A percentile compares a stretch with the other conserved stretches of the same genome.
phyloP scores from a whole-genome alignment of 1,140 invertebrate genomes.

The Meloidogyne hapla region DNA sequence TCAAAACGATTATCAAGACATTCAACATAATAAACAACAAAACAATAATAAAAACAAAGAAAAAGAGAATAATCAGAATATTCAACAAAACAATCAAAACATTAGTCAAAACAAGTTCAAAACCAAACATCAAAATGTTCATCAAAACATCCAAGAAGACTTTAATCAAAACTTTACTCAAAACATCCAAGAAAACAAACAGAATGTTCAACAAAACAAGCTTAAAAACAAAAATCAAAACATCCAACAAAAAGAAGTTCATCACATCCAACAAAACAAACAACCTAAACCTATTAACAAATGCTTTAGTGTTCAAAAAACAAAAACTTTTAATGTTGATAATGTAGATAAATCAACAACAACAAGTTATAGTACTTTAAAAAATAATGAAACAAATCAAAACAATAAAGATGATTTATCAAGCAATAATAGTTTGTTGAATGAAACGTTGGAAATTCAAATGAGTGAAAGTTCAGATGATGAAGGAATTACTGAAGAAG shows the following conservation, averaged over 20 bases:
- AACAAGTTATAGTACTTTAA: background rate
- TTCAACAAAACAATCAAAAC: too few species aligned
- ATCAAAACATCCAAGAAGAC: background rate
- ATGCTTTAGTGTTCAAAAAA: background rate
- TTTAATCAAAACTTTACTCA: background rate
- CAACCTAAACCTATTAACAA: background rate
- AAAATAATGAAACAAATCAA: background rate
- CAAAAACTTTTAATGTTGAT: background rate
- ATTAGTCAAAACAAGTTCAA: too few species aligned
- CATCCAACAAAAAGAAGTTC: too few species aligned
- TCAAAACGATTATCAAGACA: background rate
- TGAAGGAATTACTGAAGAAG: background rate
- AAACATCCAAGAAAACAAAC: too few species aligned
- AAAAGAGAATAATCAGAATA: too few species aligned
- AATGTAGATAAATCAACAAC: background rate
- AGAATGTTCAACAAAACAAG: too few species aligned
- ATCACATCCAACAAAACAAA: background rate
- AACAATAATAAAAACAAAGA: too few species aligned
- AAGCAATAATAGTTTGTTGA: background rate
- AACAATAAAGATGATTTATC: background rate
- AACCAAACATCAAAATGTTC: too few species aligned
- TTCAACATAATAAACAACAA: too few species aligned
- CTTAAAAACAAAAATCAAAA: too few species aligned
- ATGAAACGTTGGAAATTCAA: background rate
- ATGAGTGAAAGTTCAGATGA: background rate